phyloP scores from a whole-genome alignment of 2,888 invertebrate genomes.

The Drosophila atroscutellata region DNA sequence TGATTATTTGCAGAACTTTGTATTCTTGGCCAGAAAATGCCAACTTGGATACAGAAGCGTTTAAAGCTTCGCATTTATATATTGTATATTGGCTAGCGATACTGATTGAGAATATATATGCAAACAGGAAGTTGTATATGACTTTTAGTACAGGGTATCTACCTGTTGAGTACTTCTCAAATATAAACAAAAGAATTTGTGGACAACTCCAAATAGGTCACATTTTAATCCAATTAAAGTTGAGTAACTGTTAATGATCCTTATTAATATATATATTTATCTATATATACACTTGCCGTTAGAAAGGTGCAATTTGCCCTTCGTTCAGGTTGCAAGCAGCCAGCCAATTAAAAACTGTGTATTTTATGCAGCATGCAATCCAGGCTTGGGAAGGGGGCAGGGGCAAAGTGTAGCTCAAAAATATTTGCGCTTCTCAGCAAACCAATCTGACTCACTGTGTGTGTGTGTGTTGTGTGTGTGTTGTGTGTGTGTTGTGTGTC shows the following conservation, averaged over 20 bases:
- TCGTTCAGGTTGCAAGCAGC: neutral
- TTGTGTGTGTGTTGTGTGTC: slow-evolving; percentile 26
- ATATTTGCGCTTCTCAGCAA: slow-evolving; percentile 37
- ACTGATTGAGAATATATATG: too few species aligned
- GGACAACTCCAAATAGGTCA: neutral
- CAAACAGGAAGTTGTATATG: neutral
- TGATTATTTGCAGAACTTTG: neutral
- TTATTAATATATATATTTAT: neutral
- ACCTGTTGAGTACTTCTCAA: neutral
- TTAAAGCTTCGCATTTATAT: too few species aligned
- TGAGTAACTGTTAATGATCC: neutral
- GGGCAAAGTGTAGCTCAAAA: slow-evolving; percentile 4
- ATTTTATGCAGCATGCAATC: slow-evolving; percentile 2
- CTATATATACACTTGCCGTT: neutral
- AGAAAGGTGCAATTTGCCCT: neutral
- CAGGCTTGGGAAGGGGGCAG: neutral
- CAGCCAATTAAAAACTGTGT: neutral
- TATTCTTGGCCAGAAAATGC: neutral
- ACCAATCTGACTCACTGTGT: slow-evolving; percentile 35
- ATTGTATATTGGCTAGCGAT: too few species aligned
- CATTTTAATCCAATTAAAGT: neutral
- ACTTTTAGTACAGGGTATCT: neutral
- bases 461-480: slow-evolving; percentile 5
- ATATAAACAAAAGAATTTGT: neutral
- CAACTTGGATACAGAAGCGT: too few species aligned